These are phyloP conservation scores for Pomatostomus ruficeps DNA, from an alignment of 2,113 vertebrate genomes.

Conservation along the genomic window DNA sequence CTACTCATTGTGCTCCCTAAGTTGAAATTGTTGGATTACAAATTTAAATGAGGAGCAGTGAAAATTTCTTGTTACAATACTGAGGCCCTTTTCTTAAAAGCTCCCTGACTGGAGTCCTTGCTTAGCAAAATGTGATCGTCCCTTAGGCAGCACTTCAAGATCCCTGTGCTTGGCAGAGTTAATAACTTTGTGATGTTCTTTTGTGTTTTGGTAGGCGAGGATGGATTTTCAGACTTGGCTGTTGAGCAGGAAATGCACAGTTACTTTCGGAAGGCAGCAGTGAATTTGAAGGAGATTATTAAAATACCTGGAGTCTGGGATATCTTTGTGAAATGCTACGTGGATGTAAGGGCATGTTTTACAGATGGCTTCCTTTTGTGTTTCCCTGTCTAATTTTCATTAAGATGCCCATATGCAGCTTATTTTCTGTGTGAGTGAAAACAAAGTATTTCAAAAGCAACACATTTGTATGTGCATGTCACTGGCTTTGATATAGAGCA, in stretches of 20 bases:
- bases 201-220: slow-evolving; percentile 47
- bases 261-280: slow-evolving; percentile 82
- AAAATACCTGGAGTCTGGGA: slow-evolving; percentile 90
- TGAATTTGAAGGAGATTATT: slow-evolving; percentile 77
- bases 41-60: neutral
- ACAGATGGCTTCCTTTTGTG: neutral
- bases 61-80: neutral
- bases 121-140: neutral
- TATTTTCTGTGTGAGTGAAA: neutral
- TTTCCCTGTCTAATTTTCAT: neutral
- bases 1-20: fast-evolving
- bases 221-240: slow-evolving; percentile 42
- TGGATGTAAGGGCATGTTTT: slow-evolving; percentile 76
- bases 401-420: neutral
- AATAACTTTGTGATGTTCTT: neutral
- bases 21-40: neutral
- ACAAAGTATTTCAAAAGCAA: neutral
- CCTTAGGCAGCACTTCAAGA: neutral
- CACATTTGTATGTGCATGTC: neutral
- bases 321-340: slow-evolving; percentile 83
- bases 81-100: neutral
- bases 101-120: neutral
- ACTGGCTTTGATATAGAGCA: neutral
- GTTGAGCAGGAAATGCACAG: slow-evolving; percentile 70
- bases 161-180: neutral